phyloP scores from a whole-genome alignment of 1,140 invertebrate species.

The Yoshiicerus persimilis region DNA sequence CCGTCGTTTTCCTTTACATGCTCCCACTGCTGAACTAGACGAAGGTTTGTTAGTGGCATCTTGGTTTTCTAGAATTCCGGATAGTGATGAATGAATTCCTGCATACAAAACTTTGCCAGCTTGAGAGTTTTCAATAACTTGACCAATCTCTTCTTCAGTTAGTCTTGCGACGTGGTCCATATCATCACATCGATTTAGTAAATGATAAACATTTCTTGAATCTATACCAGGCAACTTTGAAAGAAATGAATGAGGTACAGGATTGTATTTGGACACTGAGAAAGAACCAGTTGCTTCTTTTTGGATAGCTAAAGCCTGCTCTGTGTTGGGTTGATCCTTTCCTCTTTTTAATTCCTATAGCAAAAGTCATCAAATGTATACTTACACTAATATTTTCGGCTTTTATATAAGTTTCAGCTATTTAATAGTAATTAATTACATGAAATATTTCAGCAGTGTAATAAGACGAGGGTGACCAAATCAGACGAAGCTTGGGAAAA shows the following conservation, averaged over 20 bases:
- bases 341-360: slow-evolving; percentile 71
- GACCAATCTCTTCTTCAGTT: slow-evolving; percentile 64
- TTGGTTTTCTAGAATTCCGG: background rate
- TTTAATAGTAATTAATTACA: slow-evolving; percentile 48
- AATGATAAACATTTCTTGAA: slow-evolving; percentile 76
- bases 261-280: slow-evolving; percentile 66
- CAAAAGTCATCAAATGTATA: background rate
- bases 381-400: background rate
- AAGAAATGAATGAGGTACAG: slow-evolving; percentile 77
- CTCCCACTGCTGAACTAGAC: background rate
- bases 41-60: no score
- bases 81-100: slow-evolving; percentile 61
- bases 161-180: slow-evolving; percentile 60
- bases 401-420: background rate
- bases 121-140: slow-evolving; percentile 66
- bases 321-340: slow-evolving; percentile 72
- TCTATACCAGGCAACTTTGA: slow-evolving; percentile 86
- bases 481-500: slow-evolving; percentile 85
- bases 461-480: slow-evolving; percentile 95
- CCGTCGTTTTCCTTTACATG: background rate
- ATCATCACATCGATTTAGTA: slow-evolving; percentile 77
- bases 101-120: slow-evolving; percentile 64
- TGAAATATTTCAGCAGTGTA: slow-evolving; percentile 94
- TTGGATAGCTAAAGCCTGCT: slow-evolving; percentile 61
- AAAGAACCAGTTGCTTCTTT: slow-evolving; percentile 49